Conservation (phyloP, 2,797 vertebrate genomes). For the Parambassis ranga region DNA sequence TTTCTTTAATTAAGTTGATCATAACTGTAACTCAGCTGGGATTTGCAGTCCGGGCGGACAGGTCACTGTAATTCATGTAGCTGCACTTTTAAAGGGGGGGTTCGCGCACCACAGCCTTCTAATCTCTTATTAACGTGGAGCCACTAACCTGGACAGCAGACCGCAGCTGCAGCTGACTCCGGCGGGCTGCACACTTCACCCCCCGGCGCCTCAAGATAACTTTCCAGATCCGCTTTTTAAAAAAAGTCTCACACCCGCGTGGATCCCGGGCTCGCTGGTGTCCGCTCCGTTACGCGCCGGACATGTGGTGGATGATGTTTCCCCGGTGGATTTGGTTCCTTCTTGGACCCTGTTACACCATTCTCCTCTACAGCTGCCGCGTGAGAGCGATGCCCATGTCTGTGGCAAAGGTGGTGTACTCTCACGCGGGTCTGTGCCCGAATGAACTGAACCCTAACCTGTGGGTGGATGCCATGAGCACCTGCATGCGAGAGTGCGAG, state of each 20-base stretch:
- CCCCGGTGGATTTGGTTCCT: conserved; percentile 88
- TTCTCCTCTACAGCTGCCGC: conserved; percentile 74
- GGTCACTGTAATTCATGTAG: conserved; percentile 70
- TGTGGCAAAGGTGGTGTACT: conserved; percentile 86
- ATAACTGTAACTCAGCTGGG: conserved; percentile 71
- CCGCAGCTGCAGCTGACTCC: too few relatives aligned
- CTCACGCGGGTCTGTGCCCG: conserved; percentile 95
- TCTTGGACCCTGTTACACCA: conserved; percentile 75
- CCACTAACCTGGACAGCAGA: conserved; percentile 49
- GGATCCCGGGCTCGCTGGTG: too few relatives aligned
- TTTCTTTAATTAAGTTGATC: conserved; percentile 71
- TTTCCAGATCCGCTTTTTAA: too few relatives aligned
- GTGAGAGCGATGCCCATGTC: conserved; percentile 81
- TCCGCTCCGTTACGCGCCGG: conserved; percentile 44
- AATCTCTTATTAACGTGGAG: conserved; percentile 66
- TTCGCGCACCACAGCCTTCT: conserved; percentile 80
- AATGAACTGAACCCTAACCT: conserved; percentile 99
- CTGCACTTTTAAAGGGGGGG: conserved; percentile 68
- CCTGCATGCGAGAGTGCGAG: conserved; percentile 94
- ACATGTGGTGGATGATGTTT: conserved; percentile 87
- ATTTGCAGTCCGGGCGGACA: conserved; percentile 61
- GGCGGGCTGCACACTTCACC: too few relatives aligned
- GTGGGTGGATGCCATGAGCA: conserved; percentile 99
- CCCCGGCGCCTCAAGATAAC: too few relatives aligned
- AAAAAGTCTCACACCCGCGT: too few relatives aligned